These are phyloP conservation scores for Litocranius walleri DNA, from an alignment of 2,113 vertebrate species.

Conservation along the genomic window DNA sequence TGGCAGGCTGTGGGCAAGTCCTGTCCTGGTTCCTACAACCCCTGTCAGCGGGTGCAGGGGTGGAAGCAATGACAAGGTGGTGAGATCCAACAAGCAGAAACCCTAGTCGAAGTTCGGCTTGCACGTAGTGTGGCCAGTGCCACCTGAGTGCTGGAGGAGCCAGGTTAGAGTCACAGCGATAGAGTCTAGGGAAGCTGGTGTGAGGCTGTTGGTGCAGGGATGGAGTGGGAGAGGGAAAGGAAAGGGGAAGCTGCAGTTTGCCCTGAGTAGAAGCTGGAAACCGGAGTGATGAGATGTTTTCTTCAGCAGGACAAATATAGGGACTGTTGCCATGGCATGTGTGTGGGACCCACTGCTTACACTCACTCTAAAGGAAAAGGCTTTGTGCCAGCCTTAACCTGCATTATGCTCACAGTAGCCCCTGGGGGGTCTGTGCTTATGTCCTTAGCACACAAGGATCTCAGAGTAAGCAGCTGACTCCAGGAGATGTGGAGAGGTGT, in stretches of 20 bases:
- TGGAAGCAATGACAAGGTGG: no score
- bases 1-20: fast-evolving
- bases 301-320: neutral
- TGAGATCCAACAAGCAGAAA: neutral
- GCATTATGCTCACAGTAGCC: neutral
- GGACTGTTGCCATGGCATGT: neutral
- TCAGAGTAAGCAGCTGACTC: neutral
- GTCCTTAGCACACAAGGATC: neutral
- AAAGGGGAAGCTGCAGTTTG: neutral
- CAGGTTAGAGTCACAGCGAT: neutral
- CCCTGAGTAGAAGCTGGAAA: neutral
- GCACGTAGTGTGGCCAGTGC: no score
- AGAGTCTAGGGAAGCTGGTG: neutral
- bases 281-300: neutral
- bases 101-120: no score
- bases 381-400: neutral
- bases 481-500: no score
- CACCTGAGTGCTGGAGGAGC: neutral
- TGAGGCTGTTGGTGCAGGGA: neutral
- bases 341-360: neutral
- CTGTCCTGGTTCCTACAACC: neutral
- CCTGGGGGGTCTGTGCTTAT: no score
- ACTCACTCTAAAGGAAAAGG: neutral
- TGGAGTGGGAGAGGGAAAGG: no score
- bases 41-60: neutral